These are phyloP conservation scores for Denticeps clupeoides DNA, from an alignment of 2,797 vertebrate species.

Conservation along the genomic window DNA sequence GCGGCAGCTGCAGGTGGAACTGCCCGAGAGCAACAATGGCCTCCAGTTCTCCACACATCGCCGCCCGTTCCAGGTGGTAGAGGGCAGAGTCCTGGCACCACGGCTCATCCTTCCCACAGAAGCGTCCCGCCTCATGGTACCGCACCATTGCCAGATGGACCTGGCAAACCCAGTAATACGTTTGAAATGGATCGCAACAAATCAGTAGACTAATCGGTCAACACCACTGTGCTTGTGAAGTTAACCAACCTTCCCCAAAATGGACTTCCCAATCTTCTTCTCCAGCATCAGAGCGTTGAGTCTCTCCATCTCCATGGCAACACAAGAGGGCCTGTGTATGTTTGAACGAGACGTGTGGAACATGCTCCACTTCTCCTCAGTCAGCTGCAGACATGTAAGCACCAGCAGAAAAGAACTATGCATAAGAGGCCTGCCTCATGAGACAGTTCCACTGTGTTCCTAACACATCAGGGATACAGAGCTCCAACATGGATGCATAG, in stretches of 20 bases:
- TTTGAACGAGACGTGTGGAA: constrained; percentile 80
- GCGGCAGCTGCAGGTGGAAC: constrained; percentile 80
- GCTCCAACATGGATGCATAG: no score
- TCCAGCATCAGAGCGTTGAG: constrained; percentile 69
- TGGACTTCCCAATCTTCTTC: constrained; percentile 86
- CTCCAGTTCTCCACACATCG: constrained; percentile 88
- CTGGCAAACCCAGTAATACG: constrained; percentile 43
- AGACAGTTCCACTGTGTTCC: no score
- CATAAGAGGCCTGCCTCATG: no score
- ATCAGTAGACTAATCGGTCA: no score
- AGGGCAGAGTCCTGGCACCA: constrained; percentile 84
- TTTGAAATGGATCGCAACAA: not conserved
- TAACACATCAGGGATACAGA: no score
- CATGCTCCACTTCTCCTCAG: constrained; percentile 87
- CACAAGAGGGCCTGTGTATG: constrained; percentile 78
- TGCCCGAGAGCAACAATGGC: constrained; percentile 84
- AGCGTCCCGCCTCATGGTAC: constrained; percentile 86
- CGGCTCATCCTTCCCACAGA: constrained; percentile 76
- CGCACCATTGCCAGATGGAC: constrained; percentile 93
- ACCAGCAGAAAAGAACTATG: no score
- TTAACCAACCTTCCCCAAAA: constrained; percentile 81
- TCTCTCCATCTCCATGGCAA: constrained; percentile 84
- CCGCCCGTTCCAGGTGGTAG: constrained; percentile 84
- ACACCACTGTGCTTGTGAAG: not conserved
- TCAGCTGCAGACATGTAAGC: constrained; percentile 53